Percentiles rank a stretch among this genome's conserved stretches.
Evolutionary conservation across 2,888 invertebrate species (phyloP).

Genomic region (Netelia inedita): DNA sequence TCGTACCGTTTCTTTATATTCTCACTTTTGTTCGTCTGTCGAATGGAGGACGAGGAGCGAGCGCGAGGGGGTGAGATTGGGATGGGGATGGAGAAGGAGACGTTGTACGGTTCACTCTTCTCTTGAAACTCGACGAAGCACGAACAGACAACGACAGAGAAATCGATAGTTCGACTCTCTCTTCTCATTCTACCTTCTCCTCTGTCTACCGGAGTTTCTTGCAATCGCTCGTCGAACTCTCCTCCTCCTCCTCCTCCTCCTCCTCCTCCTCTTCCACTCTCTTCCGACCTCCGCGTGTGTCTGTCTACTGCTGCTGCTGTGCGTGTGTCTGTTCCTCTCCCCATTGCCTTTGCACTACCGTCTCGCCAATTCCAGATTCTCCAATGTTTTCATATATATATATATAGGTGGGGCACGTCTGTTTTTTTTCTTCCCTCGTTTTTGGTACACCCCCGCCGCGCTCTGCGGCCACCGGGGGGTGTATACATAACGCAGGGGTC

Average conservation of each 20-base stretch:
- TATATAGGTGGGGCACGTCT: conserved; percentile 10
- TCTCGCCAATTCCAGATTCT: conserved; percentile 55
- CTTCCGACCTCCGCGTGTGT: conserved; percentile 22
- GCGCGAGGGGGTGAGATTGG: conserved; percentile 11
- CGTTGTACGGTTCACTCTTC: conserved; percentile 41
- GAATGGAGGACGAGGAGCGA: conserved; percentile 20
- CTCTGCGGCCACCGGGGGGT: conserved; percentile 18
- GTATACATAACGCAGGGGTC: conserved; percentile 33
- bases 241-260: conserved; percentile 61
- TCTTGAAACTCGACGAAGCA: conserved; percentile 66
- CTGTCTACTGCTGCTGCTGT: neutral
- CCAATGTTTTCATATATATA: conserved; percentile 49
- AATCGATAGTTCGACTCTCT: conserved; percentile 72
- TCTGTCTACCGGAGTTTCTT: conserved; percentile 78
- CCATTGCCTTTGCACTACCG: neutral
- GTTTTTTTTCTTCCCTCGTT: conserved; percentile 35
- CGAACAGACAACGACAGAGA: conserved; percentile 69
- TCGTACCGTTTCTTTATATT: conserved; percentile 11
- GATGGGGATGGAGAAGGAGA: neutral
- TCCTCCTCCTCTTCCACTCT: conserved; percentile 9
- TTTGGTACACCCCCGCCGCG: conserved; percentile 18
- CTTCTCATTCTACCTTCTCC: conserved; percentile 62
- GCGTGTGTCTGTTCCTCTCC: neutral
- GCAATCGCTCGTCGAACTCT: conserved; percentile 79
- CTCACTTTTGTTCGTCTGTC: conserved; percentile 35